These are phyloP conservation scores for Cephus pygmeus DNA, from an alignment of 2,888 invertebrate genomes.

Conservation along the genomic window DNA sequence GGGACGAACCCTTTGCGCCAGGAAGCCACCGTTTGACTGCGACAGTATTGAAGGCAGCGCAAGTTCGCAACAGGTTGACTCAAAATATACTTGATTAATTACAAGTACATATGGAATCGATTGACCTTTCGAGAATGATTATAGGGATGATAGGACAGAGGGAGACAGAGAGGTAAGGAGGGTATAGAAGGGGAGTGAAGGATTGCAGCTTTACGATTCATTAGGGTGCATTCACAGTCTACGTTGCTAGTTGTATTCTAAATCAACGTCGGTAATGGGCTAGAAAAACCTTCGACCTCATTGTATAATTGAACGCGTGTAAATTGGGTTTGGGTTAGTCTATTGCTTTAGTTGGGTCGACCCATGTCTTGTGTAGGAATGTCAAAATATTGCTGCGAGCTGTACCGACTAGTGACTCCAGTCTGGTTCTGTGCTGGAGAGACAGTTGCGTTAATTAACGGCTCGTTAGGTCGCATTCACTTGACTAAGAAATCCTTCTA, in stretches of 20 bases:
- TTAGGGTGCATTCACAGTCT: not conserved
- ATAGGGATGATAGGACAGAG: not conserved
- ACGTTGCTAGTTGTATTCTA: not conserved
- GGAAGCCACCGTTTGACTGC: slow-evolving; percentile 76
- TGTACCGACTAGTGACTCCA: not conserved
- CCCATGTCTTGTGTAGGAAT: not conserved
- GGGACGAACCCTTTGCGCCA: slow-evolving; percentile 77
- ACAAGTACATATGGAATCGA: not conserved
- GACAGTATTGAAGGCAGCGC: slow-evolving; percentile 71
- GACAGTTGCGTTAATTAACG: not conserved
- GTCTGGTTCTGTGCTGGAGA: not conserved
- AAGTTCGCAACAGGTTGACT: slow-evolving; percentile 74
- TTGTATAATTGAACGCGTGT: not conserved
- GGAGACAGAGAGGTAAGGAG: not conserved
- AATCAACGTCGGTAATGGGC: not conserved
- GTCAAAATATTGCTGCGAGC: not conserved
- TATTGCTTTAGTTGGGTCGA: not conserved
- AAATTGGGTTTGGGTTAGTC: not conserved
- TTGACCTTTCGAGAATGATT: not conserved
- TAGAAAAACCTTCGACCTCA: not conserved
- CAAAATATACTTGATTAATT: not conserved
- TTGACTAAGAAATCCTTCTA: not conserved
- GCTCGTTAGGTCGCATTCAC: not conserved
- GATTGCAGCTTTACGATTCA: not conserved
- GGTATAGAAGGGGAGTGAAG: not conserved